Conservation (phyloP, 2,113 vertebrate species). For the Rhombomys opimus region DNA sequence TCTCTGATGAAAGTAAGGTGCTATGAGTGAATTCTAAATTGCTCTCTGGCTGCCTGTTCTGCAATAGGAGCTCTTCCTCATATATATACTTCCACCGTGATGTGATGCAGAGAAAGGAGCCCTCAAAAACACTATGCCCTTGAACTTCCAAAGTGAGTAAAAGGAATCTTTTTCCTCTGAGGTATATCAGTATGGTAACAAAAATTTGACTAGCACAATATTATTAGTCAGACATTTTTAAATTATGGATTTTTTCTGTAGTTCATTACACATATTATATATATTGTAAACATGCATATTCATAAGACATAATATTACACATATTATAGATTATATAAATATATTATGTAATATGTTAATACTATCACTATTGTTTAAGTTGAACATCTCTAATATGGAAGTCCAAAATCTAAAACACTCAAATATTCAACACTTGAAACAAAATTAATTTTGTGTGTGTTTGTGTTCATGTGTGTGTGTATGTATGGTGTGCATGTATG, state of each 20-base stretch:
- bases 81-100: not conserved
- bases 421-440: not conserved
- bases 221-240: not conserved
- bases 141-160: not conserved
- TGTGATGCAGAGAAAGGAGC: not conserved
- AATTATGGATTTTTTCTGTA: not conserved
- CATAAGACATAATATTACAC: not conserved
- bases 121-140: not conserved
- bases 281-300: not conserved
- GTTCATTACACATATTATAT: not conserved
- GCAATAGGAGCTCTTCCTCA: not conserved
- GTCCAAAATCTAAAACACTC: not conserved
- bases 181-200: not conserved
- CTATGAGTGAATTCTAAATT: not conserved
- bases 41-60: not conserved
- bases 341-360: not conserved
- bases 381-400: not conserved
- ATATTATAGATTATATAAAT: not conserved
- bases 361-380: not conserved
- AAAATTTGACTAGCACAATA: not conserved
- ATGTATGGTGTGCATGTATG: not conserved
- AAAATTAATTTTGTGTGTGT: not conserved
- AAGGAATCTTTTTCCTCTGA: not conserved
- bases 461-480: not conserved
- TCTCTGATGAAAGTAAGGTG: not conserved